These are phyloP conservation scores for Hydraecia micacea DNA, from an alignment of 2,888 invertebrate species.

Conservation along the genomic window DNA sequence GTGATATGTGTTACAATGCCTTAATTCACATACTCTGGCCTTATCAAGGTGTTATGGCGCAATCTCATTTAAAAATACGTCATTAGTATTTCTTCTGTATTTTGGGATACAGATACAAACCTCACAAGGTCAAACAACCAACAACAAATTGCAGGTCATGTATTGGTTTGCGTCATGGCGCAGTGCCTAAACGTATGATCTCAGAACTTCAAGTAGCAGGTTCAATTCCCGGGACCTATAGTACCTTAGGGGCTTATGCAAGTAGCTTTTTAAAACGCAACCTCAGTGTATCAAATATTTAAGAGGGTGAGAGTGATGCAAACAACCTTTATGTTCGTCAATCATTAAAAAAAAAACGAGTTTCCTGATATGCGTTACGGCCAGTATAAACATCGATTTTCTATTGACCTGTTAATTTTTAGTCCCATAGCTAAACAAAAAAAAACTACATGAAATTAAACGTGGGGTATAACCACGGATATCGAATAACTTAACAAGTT, in stretches of 20 bases:
- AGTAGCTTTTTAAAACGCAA: not conserved
- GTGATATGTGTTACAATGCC: not conserved
- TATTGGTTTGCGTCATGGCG: not conserved
- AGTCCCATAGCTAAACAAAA: no score
- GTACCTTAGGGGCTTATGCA: not conserved
- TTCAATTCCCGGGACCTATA: conserved; percentile 5
- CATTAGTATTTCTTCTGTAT: conserved; percentile 2
- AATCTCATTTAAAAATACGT: conserved; percentile 9
- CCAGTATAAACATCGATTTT: no score
- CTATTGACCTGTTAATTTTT: no score
- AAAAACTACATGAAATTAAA: no score
- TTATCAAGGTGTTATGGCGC: conserved; percentile 27
- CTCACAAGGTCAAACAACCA: not conserved
- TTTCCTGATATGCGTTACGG: no score
- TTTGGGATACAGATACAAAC: conserved; percentile 7
- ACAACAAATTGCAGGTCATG: conserved; percentile 2
- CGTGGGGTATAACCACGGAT: no score
- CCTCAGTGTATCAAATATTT: not conserved
- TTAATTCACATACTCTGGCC: not conserved
- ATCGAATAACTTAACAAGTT: no score
- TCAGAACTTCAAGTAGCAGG: not conserved
- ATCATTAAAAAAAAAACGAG: no score
- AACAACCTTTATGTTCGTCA: not conserved
- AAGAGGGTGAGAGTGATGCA: not conserved
- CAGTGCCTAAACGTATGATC: not conserved